Base-by-base conservation (phyloP, 2,888 invertebrate genomes). In the Pyrrhosoma nymphula region DNA sequence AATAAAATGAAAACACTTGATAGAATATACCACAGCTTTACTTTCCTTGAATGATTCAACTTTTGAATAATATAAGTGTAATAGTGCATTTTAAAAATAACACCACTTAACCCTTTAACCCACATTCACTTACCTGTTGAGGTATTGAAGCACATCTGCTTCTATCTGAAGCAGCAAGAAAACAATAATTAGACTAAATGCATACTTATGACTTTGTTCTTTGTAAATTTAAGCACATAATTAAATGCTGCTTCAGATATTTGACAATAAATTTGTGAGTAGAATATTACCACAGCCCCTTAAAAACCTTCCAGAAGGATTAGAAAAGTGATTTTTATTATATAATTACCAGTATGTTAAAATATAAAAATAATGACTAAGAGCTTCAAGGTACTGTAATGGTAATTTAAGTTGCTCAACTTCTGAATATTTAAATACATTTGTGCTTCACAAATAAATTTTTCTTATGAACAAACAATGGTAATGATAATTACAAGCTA, bases 201-300 rank as follows among this genome's bases (percentile, higher is more conserved):
- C 75, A 69, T 63, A 55, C 69, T 12, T 35, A 23, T 14, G 18
- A 60, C 14, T 93, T 63, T 55, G 63, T 39, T 47, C 55, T 20
- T n/a, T 47, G 26, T 16, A 47, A 93, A 60, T 75, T 75, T 93
- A n/a, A 93, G 47, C 93, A 63, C 69, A 39, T 23, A 93, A 91
- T 60, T 30, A 91, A 93, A 93, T 93, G 47, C 69, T 93, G 56
- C 56, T 93, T 93, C 75, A 47, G 26, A 69, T 47, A 35, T 26
- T 26, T 69, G 14, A 16, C 69, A 60, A 60, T 39, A 93, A 93
- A 69, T n/a, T 69, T 93, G 69, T 75, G 60, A 20, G 63, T 63
- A 91, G 18, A 93, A 93, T 93, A 93, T 63, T 69, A 93, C 93
- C 93, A 93, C 93, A 93, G 93, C 93, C 93, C 35, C 93, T 93